A percentile compares a stretch with the other conserved stretches of the same genome.
Evolutionary conservation across 1,140 invertebrate genomes (phyloP).

Genomic region (Fopius arisanus): DNA sequence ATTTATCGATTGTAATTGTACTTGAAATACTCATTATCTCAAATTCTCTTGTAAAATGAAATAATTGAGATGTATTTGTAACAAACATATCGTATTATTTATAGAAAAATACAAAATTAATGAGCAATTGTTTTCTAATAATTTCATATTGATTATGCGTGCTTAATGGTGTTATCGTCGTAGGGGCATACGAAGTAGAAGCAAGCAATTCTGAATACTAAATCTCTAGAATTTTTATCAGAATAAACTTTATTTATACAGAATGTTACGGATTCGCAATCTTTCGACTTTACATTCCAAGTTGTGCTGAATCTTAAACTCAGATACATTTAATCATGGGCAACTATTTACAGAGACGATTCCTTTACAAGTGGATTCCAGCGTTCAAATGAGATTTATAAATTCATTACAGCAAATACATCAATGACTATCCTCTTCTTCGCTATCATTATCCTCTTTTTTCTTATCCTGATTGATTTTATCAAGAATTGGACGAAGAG

Average conservation of each 20-base stretch:
- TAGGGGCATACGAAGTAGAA: too few relatives aligned
- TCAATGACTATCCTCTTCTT: not conserved
- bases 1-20: too few relatives aligned
- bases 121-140: too few relatives aligned
- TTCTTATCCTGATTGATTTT: not conserved
- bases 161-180: too few relatives aligned
- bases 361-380: not conserved
- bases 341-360: not conserved
- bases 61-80: too few relatives aligned
- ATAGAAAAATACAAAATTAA: too few relatives aligned
- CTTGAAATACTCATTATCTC: too few relatives aligned
- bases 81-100: too few relatives aligned
- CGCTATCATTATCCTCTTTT: not conserved
- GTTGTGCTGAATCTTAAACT: not conserved
- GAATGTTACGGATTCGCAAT: not conserved
- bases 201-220: not conserved
- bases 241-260: constrained; percentile 5
- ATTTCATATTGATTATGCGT: too few relatives aligned
- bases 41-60: too few relatives aligned
- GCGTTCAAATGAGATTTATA: not conserved
- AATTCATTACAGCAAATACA: not conserved
- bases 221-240: not conserved
- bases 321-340: not conserved
- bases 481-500: constrained; percentile 16
- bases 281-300: not conserved